Base-by-base conservation (phyloP, 2,888 invertebrate species). In the Hedya salicella region DNA sequence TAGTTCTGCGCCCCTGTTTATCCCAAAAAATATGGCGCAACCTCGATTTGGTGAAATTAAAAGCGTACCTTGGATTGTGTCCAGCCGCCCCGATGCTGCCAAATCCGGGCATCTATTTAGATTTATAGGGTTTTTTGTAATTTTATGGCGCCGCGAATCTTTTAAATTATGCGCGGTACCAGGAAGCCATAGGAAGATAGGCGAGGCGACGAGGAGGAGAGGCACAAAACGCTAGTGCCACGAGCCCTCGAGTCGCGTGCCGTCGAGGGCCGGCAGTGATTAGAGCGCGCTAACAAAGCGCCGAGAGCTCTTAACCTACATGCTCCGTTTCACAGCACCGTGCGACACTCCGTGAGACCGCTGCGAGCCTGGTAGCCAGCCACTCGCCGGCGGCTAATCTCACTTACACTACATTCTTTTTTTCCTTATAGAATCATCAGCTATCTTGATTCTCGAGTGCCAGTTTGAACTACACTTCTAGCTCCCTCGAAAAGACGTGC, bases 201-300 rank as follows among this genome's bases (percentile, higher is more conserved):
- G 75, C 77, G 78, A 80, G 40, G 78, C 77, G 78, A 81, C 80
- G 80, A 85, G 78, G 78, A 83, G 81, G 78, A 83, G 81, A 81
- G 83, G 83, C 87, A 89, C 86, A 90, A 91, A 90, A 90, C 89
- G 90, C 90, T 86, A 87, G 86, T 86, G 83, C 86, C 85, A 82
- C 81, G 87, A 85, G 83, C 87, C 77, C 89, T 89, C 75, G 75
- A 86, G 79, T 83, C 84, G 85, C 85, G 86, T 85, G 86, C 75
- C 80, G 86, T 86, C 77, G 82, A 91, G 91, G 80, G 80, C 85
- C 83, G 87, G 83, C 86, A 88, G 90, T 92, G 91, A 92, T 92
- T 91, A 92, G 89, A 87, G 91, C 89, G 84, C 88, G 88, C 91
- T 92, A 91, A 91, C 91, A 91, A 92, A 92, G 91, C 85, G 85